These are phyloP conservation scores for Tenthredo mesomela DNA, from an alignment of 2,888 invertebrate species.

Conservation along the genomic window DNA sequence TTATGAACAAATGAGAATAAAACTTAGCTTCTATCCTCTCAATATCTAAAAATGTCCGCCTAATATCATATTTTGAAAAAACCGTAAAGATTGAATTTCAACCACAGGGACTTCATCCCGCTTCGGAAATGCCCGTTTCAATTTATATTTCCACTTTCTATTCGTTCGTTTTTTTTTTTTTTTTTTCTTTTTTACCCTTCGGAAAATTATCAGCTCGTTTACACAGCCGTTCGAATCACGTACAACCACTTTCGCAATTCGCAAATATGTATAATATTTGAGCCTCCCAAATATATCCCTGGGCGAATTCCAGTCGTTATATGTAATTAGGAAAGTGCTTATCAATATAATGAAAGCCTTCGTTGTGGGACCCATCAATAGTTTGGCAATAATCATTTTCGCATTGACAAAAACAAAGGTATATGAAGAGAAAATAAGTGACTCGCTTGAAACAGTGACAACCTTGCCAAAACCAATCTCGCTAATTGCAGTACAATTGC, in stretches of 20 bases:
- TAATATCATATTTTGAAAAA: neutral
- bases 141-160: neutral
- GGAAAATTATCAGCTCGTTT: slow-evolving; percentile 31
- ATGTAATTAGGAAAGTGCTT: slow-evolving; percentile 1
- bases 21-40: neutral
- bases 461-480: slow-evolving; percentile 5
- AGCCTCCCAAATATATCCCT: neutral
- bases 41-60: neutral
- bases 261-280: no score
- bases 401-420: neutral
- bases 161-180: neutral
- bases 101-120: neutral
- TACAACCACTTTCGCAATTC: neutral
- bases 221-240: slow-evolving; percentile 21
- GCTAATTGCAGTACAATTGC: neutral
- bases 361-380: neutral
- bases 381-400: neutral
- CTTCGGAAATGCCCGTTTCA: neutral
- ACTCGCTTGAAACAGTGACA: neutral
- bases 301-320: neutral
- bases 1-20: neutral
- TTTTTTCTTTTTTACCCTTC: neutral
- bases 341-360: neutral
- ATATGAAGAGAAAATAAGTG: neutral
- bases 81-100: neutral